These are phyloP conservation scores for Notospermus geniculatus DNA, from an alignment of 1,140 invertebrate species.

Conservation along the genomic window DNA sequence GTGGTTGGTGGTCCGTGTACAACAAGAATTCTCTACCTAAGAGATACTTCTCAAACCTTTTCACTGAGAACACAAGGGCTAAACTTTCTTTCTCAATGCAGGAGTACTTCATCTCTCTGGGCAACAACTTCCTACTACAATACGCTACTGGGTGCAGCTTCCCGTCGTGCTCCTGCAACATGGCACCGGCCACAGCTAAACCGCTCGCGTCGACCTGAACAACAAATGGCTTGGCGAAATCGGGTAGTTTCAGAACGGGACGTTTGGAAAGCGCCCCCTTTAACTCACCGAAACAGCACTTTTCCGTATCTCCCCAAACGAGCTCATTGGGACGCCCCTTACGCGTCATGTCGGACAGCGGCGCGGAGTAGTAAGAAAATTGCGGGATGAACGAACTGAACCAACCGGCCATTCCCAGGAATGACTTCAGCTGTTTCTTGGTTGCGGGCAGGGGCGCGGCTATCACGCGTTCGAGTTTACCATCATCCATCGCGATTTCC, in stretches of 20 bases:
- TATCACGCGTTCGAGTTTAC: conserved; percentile 47
- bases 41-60: neutral
- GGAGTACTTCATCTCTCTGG: neutral
- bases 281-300: neutral
- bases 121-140: neutral
- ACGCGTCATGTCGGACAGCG: neutral
- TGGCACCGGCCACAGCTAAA: neutral
- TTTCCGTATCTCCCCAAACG: neutral
- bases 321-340: neutral
- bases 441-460: conserved; percentile 36
- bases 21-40: neutral
- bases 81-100: neutral
- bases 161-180: neutral
- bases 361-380: neutral
- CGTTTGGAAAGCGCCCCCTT: neutral
- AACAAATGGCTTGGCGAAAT: neutral
- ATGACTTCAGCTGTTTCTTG: conserved; percentile 42
- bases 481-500: conserved; percentile 37
- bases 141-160: neutral
- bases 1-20: conserved; percentile 1
- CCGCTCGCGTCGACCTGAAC: neutral
- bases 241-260: neutral
- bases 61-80: neutral
- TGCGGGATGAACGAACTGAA: conserved; percentile 9
- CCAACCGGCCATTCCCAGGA: conserved; percentile 24